Conservation (phyloP, 2,888 invertebrate species). For the Drosophila affinis region DNA sequence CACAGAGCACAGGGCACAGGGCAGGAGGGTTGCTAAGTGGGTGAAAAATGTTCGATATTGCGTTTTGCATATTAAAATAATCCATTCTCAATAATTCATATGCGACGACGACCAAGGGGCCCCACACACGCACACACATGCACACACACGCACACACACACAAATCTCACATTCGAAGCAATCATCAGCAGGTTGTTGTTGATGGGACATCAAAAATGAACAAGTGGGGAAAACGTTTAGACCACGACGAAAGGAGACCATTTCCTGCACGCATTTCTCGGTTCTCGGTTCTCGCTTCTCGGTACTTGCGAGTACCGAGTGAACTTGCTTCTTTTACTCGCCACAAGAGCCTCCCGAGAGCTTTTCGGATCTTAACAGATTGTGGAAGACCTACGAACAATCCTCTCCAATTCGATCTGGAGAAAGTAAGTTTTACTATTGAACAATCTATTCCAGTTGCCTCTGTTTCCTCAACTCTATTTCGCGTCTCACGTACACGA, state of each 20-base stretch:
- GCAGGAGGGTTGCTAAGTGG: neutral
- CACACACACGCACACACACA: neutral
- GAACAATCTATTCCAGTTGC: neutral
- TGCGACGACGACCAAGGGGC: neutral
- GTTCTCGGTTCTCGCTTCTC: no score
- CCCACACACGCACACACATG: no score
- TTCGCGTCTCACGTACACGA: constrained; percentile 21
- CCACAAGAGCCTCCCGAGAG: no score
- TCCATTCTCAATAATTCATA: constrained; percentile 25
- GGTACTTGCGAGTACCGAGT: no score
- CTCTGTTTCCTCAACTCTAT: neutral
- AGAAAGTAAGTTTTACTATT: neutral
- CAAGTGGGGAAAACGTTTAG: neutral
- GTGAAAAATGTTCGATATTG: constrained; percentile 41
- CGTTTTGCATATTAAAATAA: constrained; percentile 31
- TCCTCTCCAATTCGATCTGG: neutral
- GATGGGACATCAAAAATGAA: neutral
- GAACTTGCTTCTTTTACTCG: no score
- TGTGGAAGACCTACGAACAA: neutral
- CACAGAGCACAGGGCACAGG: neutral
- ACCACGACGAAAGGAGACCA: no score
- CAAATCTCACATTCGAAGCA: neutral
- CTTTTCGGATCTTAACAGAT: no score
- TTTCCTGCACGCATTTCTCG: no score
- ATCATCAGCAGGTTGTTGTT: neutral